Evolutionary conservation across 2,113 vertebrate species (phyloP), one percentile per base, ranked within the genome.

Genomic region (Neogobius melanostomus): DNA sequence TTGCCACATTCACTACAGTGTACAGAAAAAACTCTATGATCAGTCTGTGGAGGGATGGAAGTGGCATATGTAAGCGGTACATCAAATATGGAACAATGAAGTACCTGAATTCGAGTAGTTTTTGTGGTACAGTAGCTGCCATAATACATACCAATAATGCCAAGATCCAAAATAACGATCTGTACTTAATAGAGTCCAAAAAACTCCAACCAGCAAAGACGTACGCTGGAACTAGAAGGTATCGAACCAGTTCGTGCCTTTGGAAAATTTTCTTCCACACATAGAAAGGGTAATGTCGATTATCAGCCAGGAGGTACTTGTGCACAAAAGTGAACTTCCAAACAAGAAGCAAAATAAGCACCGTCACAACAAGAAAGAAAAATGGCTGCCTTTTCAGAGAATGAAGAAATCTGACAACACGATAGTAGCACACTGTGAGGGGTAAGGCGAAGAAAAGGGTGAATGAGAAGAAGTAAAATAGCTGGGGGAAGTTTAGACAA

Each of bases 61-160:
- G 83, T 0, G 96, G 95, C 86, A 95, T 89, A 88, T 99, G 95
- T 28, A 99, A 83, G 16, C 95, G 95, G 78, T 96, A 99, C 80
- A 99, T 92, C 82, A 99, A 80, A 77, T 97, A 99, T 0, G 98
- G 98, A 57, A 98, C 75, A 77, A 99, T 96, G 77, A 98, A 99
- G 82, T 99, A 99, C 80, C 98, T 93, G 64, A 98, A 99, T 87
- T 99, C 98, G 60, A 99, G 82, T n/a, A 99, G 89, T 79, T 95
- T 96, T 76, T 99, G 98, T 66, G 98, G 97, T 67, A 99, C 91
- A 0, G 90, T 96, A 57, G 92, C 91, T 3, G 87, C 85, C 71
- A 91, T 44, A 14, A 98, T 80, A 84, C 97, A 99, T 0, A 76
- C 61, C 75, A 93, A 88, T 90, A 96, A 98, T 36, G 93, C 89